Conservation (phyloP, 2,113 vertebrate species). For the Fukomys damarensis region DNA sequence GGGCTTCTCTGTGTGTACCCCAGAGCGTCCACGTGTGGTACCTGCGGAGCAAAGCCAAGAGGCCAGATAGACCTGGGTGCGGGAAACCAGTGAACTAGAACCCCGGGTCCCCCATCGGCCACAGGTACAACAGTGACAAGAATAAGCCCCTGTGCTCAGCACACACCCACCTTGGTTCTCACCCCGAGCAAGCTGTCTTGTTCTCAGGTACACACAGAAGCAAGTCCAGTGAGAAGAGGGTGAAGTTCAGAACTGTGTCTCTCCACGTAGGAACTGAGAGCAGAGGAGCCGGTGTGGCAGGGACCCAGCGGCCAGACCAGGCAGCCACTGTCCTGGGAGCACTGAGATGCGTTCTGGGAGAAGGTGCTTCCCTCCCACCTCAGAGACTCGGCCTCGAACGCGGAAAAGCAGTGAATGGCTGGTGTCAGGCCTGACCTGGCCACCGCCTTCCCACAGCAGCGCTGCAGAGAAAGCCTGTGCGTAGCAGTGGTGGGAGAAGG, state of each 20-base stretch:
- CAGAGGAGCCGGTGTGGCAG: too few relatives aligned
- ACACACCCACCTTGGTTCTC: not conserved
- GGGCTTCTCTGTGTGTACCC: not conserved
- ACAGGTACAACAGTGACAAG: not conserved
- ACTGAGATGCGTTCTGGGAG: too few relatives aligned
- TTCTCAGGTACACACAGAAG: not conserved
- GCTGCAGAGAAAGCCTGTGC: not conserved
- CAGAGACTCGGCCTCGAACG: too few relatives aligned
- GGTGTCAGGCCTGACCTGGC: too few relatives aligned
- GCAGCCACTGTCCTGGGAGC: too few relatives aligned
- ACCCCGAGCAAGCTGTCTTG: not conserved
- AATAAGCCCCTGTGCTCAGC: not conserved
- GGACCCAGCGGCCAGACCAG: not conserved
- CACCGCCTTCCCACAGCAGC: not conserved
- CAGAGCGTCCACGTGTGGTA: not conserved
- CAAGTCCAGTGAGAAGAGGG: not conserved
- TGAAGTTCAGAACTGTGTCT: not conserved
- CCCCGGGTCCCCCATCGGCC: not conserved
- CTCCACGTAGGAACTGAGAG: not conserved
- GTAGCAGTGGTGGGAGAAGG: too few relatives aligned
- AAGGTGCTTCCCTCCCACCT: too few relatives aligned
- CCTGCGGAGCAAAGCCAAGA: not conserved
- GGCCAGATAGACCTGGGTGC: rapidly evolving
- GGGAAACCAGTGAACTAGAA: not conserved
- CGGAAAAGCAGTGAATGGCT: too few relatives aligned